Percentiles rank a stretch among this genome's conserved stretches.
Evolutionary conservation across 53 echinoderm and acorn worm species (phyloP).

Genomic region (Paracentrotus lividus): DNA sequence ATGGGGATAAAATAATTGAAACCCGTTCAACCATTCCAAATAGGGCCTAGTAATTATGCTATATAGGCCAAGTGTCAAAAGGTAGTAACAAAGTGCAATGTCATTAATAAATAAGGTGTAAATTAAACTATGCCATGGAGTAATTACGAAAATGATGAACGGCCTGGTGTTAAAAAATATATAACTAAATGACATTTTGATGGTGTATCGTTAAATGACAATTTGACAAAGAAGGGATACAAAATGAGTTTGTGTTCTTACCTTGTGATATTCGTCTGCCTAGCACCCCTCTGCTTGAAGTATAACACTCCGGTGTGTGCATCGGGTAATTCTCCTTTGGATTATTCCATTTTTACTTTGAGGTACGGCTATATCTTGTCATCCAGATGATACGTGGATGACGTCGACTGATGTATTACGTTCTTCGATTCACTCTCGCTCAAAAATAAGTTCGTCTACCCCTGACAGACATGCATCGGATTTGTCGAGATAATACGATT

Average conservation of each 20-base stretch:
- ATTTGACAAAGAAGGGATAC: neutral
- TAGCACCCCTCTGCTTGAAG: constrained; percentile 23
- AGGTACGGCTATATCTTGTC: neutral
- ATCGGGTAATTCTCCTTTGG: neutral
- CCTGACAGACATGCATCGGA: neutral
- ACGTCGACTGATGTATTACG: neutral
- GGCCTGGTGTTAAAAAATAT: neutral
- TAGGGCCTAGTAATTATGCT: neutral
- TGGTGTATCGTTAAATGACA: constrained; percentile 28
- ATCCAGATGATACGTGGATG: neutral
- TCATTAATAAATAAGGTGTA: neutral
- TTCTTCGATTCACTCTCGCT: neutral
- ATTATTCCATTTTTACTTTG: neutral
- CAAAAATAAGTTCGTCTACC: neutral
- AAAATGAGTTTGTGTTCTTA: constrained; percentile 3
- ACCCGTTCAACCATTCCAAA: too few species aligned
- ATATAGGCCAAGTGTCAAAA: neutral
- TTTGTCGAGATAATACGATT: neutral
- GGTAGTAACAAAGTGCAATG: neutral
- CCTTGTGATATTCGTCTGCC: neutral
- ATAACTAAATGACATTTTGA: constrained; percentile 4
- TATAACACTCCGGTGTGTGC: neutral
- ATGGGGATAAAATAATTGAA: too few species aligned
- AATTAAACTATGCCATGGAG: neutral
- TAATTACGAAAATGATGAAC: neutral